A percentile compares a stretch with the other conserved stretches of the same genome.
These are phyloP conservation scores for Machimus rusticus DNA, from an alignment of 2,888 invertebrate species.

Conservation along the genomic window DNA sequence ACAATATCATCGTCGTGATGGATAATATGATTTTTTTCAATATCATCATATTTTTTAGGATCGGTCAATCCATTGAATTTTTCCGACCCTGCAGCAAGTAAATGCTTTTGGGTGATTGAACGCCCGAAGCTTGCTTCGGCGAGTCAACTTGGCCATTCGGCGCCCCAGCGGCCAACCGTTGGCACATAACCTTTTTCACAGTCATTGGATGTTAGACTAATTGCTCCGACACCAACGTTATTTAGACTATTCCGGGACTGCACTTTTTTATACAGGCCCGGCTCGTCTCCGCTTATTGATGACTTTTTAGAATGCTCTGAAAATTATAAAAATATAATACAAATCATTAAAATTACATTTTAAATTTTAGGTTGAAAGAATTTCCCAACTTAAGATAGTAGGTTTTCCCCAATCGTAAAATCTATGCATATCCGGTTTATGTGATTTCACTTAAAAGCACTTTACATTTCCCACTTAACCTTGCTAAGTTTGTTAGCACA, in stretches of 20 bases:
- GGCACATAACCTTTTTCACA: conserved; percentile 72
- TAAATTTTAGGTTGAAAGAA: neutral
- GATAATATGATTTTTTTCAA: conserved; percentile 44
- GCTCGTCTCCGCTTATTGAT: conserved; percentile 71
- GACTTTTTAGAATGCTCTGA: conserved; percentile 79
- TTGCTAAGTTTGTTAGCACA: neutral
- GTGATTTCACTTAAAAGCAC: neutral
- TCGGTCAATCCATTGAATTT: conserved; percentile 50
- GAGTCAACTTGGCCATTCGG: conserved; percentile 99
- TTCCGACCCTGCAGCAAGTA: conserved; percentile 48
- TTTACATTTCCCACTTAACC: neutral
- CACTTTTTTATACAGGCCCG: conserved; percentile 68
- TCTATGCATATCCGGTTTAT: neutral
- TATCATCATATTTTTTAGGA: conserved; percentile 53
- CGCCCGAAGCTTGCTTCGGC: conserved; percentile 68
- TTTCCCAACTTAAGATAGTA: neutral
- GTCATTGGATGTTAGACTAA: conserved; percentile 62
- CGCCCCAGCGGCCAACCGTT: conserved; percentile 89
- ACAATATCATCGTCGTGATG: conserved; percentile 44
- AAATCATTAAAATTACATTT: neutral
- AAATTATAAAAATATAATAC: conserved; percentile 52
- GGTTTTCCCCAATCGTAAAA: neutral
- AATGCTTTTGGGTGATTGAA: conserved; percentile 55
- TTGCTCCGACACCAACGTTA: conserved; percentile 58
- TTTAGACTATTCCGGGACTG: conserved; percentile 67